Evolutionary conservation across 2,888 invertebrate genomes (phyloP).

Genomic region (Petrophora chlorosata): DNA sequence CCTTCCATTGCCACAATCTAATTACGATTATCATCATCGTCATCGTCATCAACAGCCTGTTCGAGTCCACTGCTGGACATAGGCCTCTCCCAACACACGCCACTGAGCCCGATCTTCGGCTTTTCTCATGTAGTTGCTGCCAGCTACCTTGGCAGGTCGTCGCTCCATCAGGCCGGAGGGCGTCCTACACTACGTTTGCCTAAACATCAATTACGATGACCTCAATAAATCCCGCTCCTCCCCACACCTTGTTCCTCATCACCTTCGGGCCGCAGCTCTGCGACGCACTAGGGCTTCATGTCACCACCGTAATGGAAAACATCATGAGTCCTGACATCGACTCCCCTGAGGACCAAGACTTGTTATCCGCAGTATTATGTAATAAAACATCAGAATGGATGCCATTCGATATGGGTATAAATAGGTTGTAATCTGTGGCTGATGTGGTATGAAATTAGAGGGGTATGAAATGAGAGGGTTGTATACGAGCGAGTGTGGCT

Average conservation of each 20-base stretch:
- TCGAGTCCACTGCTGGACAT: too few species aligned
- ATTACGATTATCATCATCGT: too few species aligned
- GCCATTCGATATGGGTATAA: slow-evolving; percentile 15
- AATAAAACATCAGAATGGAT: slow-evolving; percentile 38
- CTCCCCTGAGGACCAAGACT: slow-evolving; percentile 44
- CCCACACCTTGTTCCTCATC: slow-evolving; percentile 35
- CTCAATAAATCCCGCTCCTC: slow-evolving; percentile 10
- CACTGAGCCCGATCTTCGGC: too few species aligned
- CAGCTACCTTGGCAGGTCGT: too few species aligned
- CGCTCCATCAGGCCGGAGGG: too few species aligned
- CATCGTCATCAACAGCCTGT: too few species aligned
- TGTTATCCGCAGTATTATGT: slow-evolving; percentile 48
- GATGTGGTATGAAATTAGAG: slow-evolving; percentile 12
- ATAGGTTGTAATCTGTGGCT: neutral
- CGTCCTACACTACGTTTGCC: neutral
- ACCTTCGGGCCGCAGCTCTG: slow-evolving; percentile 43
- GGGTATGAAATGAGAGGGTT: too few species aligned
- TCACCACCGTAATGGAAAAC: slow-evolving; percentile 67
- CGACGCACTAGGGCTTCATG: slow-evolving; percentile 54
- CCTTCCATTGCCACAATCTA: too few species aligned
- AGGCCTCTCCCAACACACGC: too few species aligned
- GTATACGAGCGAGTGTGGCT: too few species aligned
- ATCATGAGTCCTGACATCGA: slow-evolving; percentile 60
- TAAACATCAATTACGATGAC: neutral
- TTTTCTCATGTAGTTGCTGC: too few species aligned